Evolutionary conservation across 2,888 invertebrate species (phyloP).

Genomic region (Nomada goodeniana): DNA sequence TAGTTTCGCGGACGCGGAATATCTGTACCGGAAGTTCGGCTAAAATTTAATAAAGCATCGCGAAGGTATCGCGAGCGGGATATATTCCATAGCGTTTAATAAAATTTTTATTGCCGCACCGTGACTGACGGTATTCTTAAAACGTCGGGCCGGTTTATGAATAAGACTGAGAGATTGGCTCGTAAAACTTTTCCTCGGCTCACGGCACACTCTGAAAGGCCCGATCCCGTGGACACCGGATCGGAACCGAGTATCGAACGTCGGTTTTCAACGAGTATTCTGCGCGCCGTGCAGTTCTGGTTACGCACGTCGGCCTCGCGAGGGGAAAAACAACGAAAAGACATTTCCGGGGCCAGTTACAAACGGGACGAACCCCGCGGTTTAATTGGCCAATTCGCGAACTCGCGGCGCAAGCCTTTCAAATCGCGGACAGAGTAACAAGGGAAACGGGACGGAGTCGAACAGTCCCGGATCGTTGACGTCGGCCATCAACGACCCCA

Average conservation of each 20-base stretch:
- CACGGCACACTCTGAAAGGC: constrained; percentile 5
- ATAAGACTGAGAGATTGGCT: constrained; percentile 15
- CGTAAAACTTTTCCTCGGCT: constrained; percentile 17
- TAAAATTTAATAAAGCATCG: constrained; percentile 36
- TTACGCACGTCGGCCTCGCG: background rate
- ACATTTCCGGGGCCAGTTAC: background rate
- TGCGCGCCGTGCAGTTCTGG: constrained; percentile 4
- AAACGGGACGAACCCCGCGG: too few relatives aligned
- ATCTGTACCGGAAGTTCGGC: background rate
- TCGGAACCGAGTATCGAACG: background rate
- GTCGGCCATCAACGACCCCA: constrained; percentile 22
- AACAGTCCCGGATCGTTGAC: constrained; percentile 27
- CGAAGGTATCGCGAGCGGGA: background rate
- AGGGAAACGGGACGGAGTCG: constrained; percentile 42
- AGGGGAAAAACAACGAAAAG: background rate
- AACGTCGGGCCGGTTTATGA: constrained; percentile 22
- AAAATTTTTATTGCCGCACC: constrained; percentile 22
- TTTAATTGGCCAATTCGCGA: background rate
- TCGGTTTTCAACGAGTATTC: constrained; percentile 14
- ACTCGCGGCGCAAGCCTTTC: constrained; percentile 10
- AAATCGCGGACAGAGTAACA: background rate
- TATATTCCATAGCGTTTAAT: constrained; percentile 22
- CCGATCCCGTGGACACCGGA: background rate
- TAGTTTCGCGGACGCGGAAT: background rate
- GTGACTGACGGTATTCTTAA: background rate